phyloP scores from a whole-genome alignment of 2,888 invertebrate species.

The Drosophila stalkeri region DNA sequence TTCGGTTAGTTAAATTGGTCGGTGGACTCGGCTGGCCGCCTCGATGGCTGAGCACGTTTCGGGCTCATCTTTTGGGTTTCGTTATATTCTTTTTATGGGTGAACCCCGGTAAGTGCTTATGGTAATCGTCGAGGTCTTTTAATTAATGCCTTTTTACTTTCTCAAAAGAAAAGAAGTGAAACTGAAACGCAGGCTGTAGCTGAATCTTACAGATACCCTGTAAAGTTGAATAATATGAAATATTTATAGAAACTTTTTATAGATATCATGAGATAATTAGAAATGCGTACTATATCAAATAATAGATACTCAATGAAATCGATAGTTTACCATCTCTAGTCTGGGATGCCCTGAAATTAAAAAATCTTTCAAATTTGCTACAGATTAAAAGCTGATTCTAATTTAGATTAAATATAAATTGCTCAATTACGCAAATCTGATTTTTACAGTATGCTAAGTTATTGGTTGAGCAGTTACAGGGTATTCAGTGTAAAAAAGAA shows the following conservation, averaged over 20 bases:
- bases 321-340: too few relatives aligned
- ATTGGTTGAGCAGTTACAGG: neutral
- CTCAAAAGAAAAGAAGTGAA: constrained; percentile 20
- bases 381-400: neutral
- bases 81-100: constrained; percentile 27
- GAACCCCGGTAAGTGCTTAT: constrained; percentile 41
- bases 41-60: constrained; percentile 64
- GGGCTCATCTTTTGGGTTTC: constrained; percentile 35
- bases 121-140: constrained; percentile 46
- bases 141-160: constrained; percentile 73
- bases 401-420: neutral
- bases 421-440: neutral
- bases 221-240: neutral
- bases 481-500: constrained; percentile 10
- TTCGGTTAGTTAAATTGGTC: constrained; percentile 34
- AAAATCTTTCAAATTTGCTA: neutral
- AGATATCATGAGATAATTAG: too few relatives aligned
- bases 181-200: too few relatives aligned
- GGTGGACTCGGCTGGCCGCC: constrained; percentile 42
- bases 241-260: neutral
- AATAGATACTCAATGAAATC: too few relatives aligned
- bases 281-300: neutral
- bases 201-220: neutral
- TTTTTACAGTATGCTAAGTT: neutral
- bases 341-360: neutral